Percentiles rank a stretch among this genome's conserved stretches.
Evolutionary conservation across 1,140 invertebrate species (phyloP).

Genomic region (Wiebesia pumilae): DNA sequence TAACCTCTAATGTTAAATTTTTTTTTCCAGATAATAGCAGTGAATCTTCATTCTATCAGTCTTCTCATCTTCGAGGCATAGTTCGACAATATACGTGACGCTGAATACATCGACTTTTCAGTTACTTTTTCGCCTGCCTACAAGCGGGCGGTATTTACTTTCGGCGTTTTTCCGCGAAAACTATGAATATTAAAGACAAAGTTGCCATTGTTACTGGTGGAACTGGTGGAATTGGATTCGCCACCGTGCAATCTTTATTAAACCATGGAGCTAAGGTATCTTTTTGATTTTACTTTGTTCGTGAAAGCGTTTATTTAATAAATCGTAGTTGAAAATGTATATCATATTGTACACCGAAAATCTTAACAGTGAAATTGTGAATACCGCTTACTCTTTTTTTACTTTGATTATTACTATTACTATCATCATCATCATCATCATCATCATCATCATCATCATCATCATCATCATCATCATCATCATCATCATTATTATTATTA

Average conservation of each 20-base stretch:
- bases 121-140: conserved; percentile 10
- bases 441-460: no score
- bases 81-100: conserved; percentile 19
- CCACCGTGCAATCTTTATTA: conserved; percentile 7
- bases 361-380: neutral
- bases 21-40: conserved; percentile 36
- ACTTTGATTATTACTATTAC: no score
- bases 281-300: neutral
- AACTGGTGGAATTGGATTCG: conserved; percentile 63
- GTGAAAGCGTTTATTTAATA: neutral
- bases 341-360: neutral
- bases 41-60: neutral
- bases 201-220: conserved; percentile 69
- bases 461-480: no score
- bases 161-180: neutral
- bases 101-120: neutral
- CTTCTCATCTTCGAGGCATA: conserved; percentile 25
- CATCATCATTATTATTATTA: no score
- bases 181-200: conserved; percentile 57
- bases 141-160: neutral
- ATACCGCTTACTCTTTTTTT: no score
- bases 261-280: conserved; percentile 34
- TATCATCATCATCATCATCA: no score
- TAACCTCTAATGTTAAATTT: conserved; percentile 41
- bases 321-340: neutral